Conservation (phyloP, 2,797 vertebrate genomes). For the Bradypus variegatus region DNA sequence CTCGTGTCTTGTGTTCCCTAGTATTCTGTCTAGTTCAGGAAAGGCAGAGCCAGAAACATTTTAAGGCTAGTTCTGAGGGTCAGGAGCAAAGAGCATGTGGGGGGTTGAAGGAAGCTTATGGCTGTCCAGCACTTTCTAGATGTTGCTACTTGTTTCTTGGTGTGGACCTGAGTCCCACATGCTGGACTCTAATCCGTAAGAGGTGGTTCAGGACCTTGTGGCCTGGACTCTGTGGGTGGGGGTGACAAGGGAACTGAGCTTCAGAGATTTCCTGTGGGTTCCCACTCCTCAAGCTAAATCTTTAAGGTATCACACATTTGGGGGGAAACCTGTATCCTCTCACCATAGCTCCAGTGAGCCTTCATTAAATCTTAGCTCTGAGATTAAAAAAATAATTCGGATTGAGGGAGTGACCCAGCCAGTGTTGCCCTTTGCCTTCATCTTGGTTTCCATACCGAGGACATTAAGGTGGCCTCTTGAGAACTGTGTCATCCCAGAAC, state of each 20-base stretch:
- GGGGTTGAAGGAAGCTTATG: background rate
- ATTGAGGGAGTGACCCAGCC: background rate
- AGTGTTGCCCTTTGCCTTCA: background rate
- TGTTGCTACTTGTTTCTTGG: background rate
- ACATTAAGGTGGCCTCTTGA: background rate
- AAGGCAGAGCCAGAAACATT: conserved; percentile 33
- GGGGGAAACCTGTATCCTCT: conserved; percentile 35
- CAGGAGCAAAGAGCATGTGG: background rate
- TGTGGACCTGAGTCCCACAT: background rate
- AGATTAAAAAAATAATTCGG: background rate
- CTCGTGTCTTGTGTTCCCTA: conserved; percentile 29
- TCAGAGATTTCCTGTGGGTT: background rate
- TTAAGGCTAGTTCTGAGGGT: conserved; percentile 6
- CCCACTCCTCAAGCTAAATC: background rate
- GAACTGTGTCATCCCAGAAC: conserved; percentile 1
- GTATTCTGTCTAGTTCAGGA: conserved; percentile 8
- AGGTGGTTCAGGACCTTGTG: background rate
- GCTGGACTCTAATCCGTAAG: background rate
- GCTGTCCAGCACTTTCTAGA: background rate
- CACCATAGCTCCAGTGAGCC: conserved; percentile 14
- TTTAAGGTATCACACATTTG: background rate
- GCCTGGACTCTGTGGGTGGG: background rate
- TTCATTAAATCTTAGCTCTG: conserved; percentile 22
- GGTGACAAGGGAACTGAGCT: conserved; percentile 2
- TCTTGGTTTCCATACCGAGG: conserved; percentile 33